phyloP scores from a whole-genome alignment of 2,797 vertebrate species.

The Sparidentex hasta region DNA sequence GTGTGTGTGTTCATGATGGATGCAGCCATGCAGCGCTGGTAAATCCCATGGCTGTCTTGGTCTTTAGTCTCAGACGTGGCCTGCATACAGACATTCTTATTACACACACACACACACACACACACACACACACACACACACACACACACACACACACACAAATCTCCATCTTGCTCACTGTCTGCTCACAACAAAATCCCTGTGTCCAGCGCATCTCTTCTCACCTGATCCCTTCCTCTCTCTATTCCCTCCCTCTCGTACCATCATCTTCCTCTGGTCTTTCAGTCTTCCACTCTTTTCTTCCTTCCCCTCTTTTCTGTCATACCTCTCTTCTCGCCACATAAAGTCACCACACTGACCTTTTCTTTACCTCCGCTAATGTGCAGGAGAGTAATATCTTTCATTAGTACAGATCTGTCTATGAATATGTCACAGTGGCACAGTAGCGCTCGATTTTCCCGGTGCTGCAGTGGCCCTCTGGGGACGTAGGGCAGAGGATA shows the following conservation, averaged over 20 bases:
- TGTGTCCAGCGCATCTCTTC: constrained; percentile 45
- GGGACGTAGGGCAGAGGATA: constrained; percentile 66
- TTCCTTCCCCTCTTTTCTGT: constrained; percentile 5
- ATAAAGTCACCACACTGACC: constrained; percentile 63
- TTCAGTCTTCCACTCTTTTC: constrained; percentile 12
- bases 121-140: constrained; percentile 29
- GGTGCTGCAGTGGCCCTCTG: constrained; percentile 71
- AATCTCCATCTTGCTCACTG: constrained; percentile 24
- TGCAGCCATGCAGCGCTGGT: constrained; percentile 64
- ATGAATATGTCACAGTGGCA: constrained; percentile 69
- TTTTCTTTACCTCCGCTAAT: constrained; percentile 76
- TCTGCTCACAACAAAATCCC: constrained; percentile 57
- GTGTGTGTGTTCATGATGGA: constrained; percentile 46
- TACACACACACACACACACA: constrained; percentile 23
- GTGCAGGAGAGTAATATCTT: constrained; percentile 75
- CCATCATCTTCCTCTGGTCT: constrained; percentile 10
- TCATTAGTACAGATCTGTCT: constrained; percentile 78
- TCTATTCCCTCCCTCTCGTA: constrained; percentile 15
- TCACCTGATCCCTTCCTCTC: constrained; percentile 49
- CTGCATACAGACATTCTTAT: constrained; percentile 71
- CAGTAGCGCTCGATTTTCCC: constrained; percentile 45
- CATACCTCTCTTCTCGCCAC: not conserved
- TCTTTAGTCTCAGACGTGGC: constrained; percentile 67
- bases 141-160: constrained; percentile 11
- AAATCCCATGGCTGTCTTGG: constrained; percentile 72